Evolutionary conservation across 2,113 vertebrate species (phyloP), one percentile per base, ranked within the genome.

Genomic region (Calidris pugnax): DNA sequence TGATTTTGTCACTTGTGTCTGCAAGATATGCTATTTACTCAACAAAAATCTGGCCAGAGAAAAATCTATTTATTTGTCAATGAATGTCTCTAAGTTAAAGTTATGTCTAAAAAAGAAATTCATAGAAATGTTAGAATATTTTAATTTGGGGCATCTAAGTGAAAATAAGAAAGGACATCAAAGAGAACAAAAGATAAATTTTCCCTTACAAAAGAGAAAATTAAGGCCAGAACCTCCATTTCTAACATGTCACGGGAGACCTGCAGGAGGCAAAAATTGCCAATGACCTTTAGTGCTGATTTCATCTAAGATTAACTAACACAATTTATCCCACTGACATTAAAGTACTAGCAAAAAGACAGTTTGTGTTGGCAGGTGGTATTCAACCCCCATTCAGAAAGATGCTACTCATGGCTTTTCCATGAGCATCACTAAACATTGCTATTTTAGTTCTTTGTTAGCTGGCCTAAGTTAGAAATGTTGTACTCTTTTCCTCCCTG

Each of bases 361-460:
- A n/a, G 56, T 43, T 45, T 43, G 8, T 51, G 12, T 59, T 66
- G 39, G 11, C 19, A 48, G 18, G 20, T 37, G 8, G 10, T 7
- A 22, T 57, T 86, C 50, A 73, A 19, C 17, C 11, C 10, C 5
- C 9, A 16, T 48, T 79, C 32, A 35, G 22, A 83, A 72, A 88
- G 7, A 64, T 15, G 32, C 4, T 64, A 11, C 35, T 37, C 39
- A 9, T 0, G 10, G 1, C n/a, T 90, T 90, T 68, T 59, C 27
- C 35, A 20, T 14, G 9, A 47, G 20, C 19, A 13, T 33, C 5
- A 1, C 15, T 43, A 33, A 27, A 7, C 8, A 30, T 1, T 4
- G 7, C 6, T 21, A 13, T 7, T 74, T 59, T 21, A 30, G 23
- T 56, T 66, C 33, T 63, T 18, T 53, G 2, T 64, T 83, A 69